These are phyloP conservation scores for Drosophila anomelani DNA, from an alignment of 2,888 invertebrate genomes.

Conservation along the genomic window DNA sequence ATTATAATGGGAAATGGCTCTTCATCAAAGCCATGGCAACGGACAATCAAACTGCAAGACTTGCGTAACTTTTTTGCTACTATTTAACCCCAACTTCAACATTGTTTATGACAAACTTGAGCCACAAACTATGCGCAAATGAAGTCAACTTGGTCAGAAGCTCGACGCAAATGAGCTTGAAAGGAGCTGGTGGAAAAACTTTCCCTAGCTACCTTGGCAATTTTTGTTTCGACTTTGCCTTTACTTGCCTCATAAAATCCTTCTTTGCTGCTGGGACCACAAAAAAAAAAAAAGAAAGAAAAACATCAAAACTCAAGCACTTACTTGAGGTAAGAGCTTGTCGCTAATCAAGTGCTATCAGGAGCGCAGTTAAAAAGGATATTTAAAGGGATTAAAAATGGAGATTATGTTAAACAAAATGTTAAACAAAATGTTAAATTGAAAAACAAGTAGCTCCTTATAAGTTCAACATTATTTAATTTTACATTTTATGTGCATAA, in stretches of 20 bases:
- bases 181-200: slow-evolving; percentile 50
- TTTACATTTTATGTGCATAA: too few relatives aligned
- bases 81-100: slow-evolving; percentile 62
- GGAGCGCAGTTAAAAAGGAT: slow-evolving; percentile 15
- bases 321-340: slow-evolving; percentile 51
- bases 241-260: slow-evolving; percentile 56
- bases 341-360: slow-evolving; percentile 72
- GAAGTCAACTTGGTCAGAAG: slow-evolving; percentile 55
- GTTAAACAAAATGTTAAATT: too few relatives aligned
- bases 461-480: background rate
- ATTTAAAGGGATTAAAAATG: background rate
- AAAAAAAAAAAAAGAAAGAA: slow-evolving; percentile 10
- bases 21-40: slow-evolving; percentile 31
- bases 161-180: slow-evolving; percentile 56
- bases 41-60: slow-evolving; percentile 64
- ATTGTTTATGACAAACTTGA: slow-evolving; percentile 76
- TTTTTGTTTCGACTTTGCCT: slow-evolving; percentile 53
- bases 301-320: slow-evolving; percentile 26
- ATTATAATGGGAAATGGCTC: slow-evolving; percentile 20
- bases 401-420: too few relatives aligned
- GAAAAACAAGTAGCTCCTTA: background rate
- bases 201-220: slow-evolving; percentile 54
- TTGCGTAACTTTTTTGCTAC: slow-evolving; percentile 61
- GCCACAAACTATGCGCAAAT: slow-evolving; percentile 72
- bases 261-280: background rate